A percentile compares a stretch with the other conserved stretches of the same genome.
These are phyloP conservation scores for Cydia pomonella DNA, from an alignment of 1,140 invertebrate genomes.

Conservation along the genomic window DNA sequence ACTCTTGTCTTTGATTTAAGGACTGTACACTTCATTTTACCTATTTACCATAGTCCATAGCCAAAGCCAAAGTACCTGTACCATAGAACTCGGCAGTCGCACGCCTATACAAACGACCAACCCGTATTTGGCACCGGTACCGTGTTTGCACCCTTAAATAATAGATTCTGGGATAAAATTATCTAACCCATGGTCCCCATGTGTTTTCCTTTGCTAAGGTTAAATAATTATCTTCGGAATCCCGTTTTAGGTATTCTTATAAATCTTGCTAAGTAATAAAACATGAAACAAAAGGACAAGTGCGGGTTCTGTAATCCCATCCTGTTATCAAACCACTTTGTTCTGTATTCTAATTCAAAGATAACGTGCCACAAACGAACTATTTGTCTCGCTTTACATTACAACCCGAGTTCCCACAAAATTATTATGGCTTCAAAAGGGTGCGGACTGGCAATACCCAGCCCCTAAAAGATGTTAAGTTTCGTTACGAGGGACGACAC, in stretches of 20 bases:
- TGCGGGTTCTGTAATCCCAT: background rate
- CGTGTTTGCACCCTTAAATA: too few relatives aligned
- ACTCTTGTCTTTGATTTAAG: too few relatives aligned
- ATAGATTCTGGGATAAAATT: too few relatives aligned
- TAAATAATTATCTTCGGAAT: too few relatives aligned
- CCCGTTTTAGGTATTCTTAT: background rate
- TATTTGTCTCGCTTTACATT: slow-evolving; percentile 26
- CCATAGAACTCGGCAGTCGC: too few relatives aligned
- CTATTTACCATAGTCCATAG: too few relatives aligned
- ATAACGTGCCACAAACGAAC: slow-evolving; percentile 24
- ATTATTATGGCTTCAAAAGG: slow-evolving; percentile 45
- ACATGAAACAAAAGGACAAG: slow-evolving; percentile 13
- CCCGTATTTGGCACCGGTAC: too few relatives aligned
- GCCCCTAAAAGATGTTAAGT: slow-evolving; percentile 43
- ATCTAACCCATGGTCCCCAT: too few relatives aligned
- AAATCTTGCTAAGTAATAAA: background rate
- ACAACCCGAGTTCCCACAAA: slow-evolving; percentile 35
- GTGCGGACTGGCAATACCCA: slow-evolving; percentile 39
- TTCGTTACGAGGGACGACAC: slow-evolving; percentile 27
- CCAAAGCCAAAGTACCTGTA: too few relatives aligned
- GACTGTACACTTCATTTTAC: too few relatives aligned
- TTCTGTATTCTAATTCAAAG: slow-evolving; percentile 25
- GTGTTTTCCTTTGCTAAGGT: too few relatives aligned
- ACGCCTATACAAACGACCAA: too few relatives aligned
- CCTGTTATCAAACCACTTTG: slow-evolving; percentile 20